Base-by-base conservation (phyloP, 1,140 invertebrate species). In the Luehdorfia chinensis region DNA sequence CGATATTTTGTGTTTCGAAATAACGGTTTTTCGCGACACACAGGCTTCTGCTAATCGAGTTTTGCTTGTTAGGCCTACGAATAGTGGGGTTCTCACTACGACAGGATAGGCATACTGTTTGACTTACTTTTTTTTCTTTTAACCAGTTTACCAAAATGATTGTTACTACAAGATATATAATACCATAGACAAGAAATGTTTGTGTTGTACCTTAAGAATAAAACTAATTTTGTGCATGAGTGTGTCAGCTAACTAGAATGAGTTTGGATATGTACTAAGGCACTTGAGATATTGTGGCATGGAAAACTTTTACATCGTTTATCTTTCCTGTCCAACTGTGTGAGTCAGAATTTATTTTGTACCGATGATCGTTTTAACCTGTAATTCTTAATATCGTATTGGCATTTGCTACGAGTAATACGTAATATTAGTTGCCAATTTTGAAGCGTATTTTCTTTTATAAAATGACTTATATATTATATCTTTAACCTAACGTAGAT, bases 181-280 rank as follows among this genome's bases (percentile, higher is more conserved):
- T 25, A 43, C 39, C 39, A 43, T 43, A 43, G 39, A 43, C 39
- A 30, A 30, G 30, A 43, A 30, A 43, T 43, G 39, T 43, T 12
- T 32, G 47, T 50, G 46, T 39, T 37, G 19, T 44, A 25, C 46
- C 21, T n/a, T n/a, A n/a, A n/a, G n/a, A n/a, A n/a, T 18, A 45
- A 32, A 50, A 64, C 51, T 70, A 69, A 66, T 57, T 59, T 61
- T 55, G 63, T 59, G 73, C 73, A 76, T 76, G 73, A 39, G 52
- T 66, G 67, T 75, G 65, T 51, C 28, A 52, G 66, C 63, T 75
- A 75, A 75, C 62, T 34, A 5, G 64, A 61, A 71, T 71, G 70
- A 16, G 48, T 50, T 43, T 48, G 49, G 9, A 31, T 4, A 12
- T 47, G 16, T 47, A 56, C 43, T 61, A 56, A 52, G 50, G 13